Evolutionary conservation across 2,113 vertebrate genomes (phyloP), one percentile per base, ranked within the genome.

Genomic region (Gnathochromis pfefferi): DNA sequence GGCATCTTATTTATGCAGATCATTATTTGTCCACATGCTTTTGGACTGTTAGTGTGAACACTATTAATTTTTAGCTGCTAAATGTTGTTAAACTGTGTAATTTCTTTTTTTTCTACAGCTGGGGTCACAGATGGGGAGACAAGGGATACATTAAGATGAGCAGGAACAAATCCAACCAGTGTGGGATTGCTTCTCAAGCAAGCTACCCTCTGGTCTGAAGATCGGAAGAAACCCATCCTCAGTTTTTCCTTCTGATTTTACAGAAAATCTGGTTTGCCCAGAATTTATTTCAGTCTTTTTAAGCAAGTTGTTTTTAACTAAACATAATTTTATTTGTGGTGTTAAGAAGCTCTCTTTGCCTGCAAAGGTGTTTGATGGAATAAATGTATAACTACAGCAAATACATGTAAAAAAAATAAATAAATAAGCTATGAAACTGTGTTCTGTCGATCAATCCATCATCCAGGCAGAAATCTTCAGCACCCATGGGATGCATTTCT

Each of bases 141-240:
- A 80, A 93, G 3, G 96, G 96, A 35, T 97, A 96, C 93, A 96
- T 97, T 92, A 94, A 51, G 95, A 97, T 97, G 97, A 38, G 84
- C 89, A 95, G 95, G 83, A 96, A 97, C 89, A 96, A 95, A 82
- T 31, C 83, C 79, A 97, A 97, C 94, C 96, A 97, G 94, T 97
- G 97, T 86, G 96, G 96, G 14, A 96, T 97, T 57, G 95, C 96
- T 16, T 96, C 95, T 6, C 87, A 90, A 11, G 38, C 96, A 84
- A 95, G 95, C 88, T 97, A 96, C 89, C 96, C 96, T 14, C 91
- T 97, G 82, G 96, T 97, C 51, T 97, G 83, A 91, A 55, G 55
- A 88, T 93, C 2, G 87, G 81, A 38, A 21, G 4, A 51, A 65
- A 38, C 0, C 13, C 13, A 10, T 26, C 5, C 40, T 45, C 68